phyloP scores from a whole-genome alignment of 2,113 vertebrate species.

The Neodontobutis hainanensis region DNA sequence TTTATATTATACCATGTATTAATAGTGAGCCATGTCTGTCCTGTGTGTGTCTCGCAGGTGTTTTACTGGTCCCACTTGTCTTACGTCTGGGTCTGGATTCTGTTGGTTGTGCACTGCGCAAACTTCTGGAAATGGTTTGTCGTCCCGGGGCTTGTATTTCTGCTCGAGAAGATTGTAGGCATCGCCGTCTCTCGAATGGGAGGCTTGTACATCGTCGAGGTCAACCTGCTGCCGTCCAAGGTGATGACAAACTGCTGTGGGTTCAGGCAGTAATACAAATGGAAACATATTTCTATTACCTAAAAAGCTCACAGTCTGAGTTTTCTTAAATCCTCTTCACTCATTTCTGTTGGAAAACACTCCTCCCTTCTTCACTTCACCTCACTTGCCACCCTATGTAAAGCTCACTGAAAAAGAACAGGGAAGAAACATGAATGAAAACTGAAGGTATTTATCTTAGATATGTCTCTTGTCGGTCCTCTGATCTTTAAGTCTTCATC shows the following conservation, averaged over 20 bases:
- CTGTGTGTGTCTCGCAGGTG: slow-evolving; percentile 70
- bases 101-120: slow-evolving; percentile 87
- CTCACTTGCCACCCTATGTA: slow-evolving; percentile 49
- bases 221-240: slow-evolving; percentile 89
- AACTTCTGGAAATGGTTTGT: slow-evolving; percentile 95
- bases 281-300: no score
- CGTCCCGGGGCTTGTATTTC: slow-evolving; percentile 82
- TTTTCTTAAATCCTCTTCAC: neutral
- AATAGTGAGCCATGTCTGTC: neutral
- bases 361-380: slow-evolving; percentile 30
- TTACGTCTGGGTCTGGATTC: slow-evolving; percentile 83
- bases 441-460: slow-evolving; percentile 74
- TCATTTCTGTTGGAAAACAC: slow-evolving; percentile 76
- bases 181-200: slow-evolving; percentile 74
- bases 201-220: slow-evolving; percentile 82
- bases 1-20: no score
- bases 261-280: no score
- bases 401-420: slow-evolving; percentile 68
- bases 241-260: slow-evolving; percentile 52
- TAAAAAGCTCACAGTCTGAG: no score
- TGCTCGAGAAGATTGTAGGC: slow-evolving; percentile 84
- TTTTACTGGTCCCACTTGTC: slow-evolving; percentile 93
- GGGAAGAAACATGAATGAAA: slow-evolving; percentile 77
- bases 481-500: slow-evolving; percentile 77
- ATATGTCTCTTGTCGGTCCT: slow-evolving; percentile 76